Base-by-base conservation (phyloP, 92 coral and sea anemone species). In the Porites evermanni region DNA sequence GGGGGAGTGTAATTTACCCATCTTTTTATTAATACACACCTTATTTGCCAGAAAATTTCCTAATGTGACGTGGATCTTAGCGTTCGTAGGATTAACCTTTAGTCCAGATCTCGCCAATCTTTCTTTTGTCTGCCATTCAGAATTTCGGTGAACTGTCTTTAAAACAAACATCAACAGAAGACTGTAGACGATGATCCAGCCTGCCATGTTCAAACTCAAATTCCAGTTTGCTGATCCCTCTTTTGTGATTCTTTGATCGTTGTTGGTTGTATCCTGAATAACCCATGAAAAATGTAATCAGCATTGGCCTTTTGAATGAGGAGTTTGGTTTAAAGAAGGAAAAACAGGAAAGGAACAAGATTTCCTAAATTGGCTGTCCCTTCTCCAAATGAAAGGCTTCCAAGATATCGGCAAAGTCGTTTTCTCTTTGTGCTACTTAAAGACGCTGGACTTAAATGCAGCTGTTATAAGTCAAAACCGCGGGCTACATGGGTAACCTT, bases 41-140 rank as follows among this genome's bases (percentile, higher is more conserved):
- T 88, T 90, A 23, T 81, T 76, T 11, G 98, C 98, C 26, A 94
- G 64, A 87, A 88, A 88, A 82, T 94, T 94, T 4, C 92, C 98
- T 87, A 94, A 85, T 20, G 90, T 90, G 21, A 91, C 80, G 50
- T 93, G 93, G 19, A 95, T 93, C 91, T 95, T 95, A 14, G 98
- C 98, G 82, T 95, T 95, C 2, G 81, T 74, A 18, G 96, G 96
- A 79, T 91, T 93, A 2, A 89, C 87, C 72, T 78, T 88, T 14
- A 93, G 90, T 20, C 98, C 98, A 38, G 98, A 87, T 69, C 65
- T 75, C 21, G 96, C 94, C 58, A 95, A 86, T 1, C 92, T 50
- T 32, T 95, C 93, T 26, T 87, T 80, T 63, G 84, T 67, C 60
- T 21, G 52, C 98, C 98, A 95, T 54, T 95, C 98, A 1, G 82